A percentile compares a stretch with the other conserved stretches of the same genome.
Conservation (phyloP, 1,140 invertebrate genomes). For the Ips nitidus region DNA sequence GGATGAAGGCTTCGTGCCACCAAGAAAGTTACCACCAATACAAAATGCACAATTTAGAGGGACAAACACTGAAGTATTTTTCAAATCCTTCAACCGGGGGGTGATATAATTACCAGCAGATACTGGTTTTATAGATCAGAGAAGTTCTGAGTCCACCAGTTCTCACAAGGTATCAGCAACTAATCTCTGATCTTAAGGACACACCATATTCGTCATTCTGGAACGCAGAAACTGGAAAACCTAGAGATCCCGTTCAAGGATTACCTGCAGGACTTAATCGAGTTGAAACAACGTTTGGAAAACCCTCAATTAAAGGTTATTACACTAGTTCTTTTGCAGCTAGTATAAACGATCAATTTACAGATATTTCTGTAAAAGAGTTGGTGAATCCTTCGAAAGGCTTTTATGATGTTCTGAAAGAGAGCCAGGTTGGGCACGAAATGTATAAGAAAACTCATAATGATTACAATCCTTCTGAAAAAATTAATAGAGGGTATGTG, state of each 20-base stretch:
- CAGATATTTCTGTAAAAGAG: conserved; percentile 41
- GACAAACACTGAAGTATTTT: conserved; percentile 45
- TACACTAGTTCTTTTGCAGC: conserved; percentile 49
- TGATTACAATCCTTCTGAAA: conserved; percentile 52
- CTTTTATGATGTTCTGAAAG: conserved; percentile 46
- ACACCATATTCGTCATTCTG: conserved; percentile 57
- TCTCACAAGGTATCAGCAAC: conserved; percentile 55
- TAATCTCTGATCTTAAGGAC: conserved; percentile 57
- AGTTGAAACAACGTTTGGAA: conserved; percentile 54
- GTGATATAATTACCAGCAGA: not conserved
- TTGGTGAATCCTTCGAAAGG: conserved; percentile 47
- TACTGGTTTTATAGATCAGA: conserved; percentile 11
- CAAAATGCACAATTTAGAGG: conserved; percentile 50
- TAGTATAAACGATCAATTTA: conserved; percentile 8
- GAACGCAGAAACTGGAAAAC: conserved; percentile 54
- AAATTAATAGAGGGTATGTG: conserved; percentile 51
- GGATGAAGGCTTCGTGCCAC: conserved; percentile 35
- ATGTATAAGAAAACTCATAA: conserved; percentile 49
- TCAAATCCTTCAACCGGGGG: not conserved
- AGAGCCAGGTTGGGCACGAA: conserved; percentile 49
- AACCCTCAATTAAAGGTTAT: conserved; percentile 49
- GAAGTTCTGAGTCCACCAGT: conserved; percentile 45
- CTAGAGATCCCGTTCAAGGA: conserved; percentile 53
- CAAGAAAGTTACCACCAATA: conserved; percentile 44
- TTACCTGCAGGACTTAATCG: conserved; percentile 55